Evolutionary conservation across 23 tunicate genomes (phyloP).

Genomic region (Botrylloides violaceus): DNA sequence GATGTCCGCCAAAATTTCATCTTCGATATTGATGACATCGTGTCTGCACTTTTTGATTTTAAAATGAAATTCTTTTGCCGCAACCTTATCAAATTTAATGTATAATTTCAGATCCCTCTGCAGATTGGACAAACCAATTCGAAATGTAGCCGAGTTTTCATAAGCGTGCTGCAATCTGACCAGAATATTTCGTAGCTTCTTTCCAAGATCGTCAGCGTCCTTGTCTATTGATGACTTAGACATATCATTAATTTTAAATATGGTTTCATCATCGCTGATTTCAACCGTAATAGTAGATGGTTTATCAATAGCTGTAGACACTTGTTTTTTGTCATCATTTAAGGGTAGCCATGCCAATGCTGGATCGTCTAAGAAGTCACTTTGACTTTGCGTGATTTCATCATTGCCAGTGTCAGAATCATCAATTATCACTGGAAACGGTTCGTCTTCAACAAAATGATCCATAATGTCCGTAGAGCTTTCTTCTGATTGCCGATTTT

Average conservation of each 20-base stretch:
- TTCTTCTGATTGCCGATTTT: neutral
- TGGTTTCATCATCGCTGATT: neutral
- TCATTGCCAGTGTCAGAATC: neutral
- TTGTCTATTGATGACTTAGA: too few species aligned
- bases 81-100: neutral
- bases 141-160: neutral
- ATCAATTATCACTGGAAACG: neutral
- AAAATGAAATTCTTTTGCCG: neutral
- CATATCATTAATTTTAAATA: too few species aligned
- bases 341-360: neutral
- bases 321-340: too few species aligned
- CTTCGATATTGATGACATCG: neutral
- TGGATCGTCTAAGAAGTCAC: neutral
- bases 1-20: neutral
- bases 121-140: constrained; percentile 1
- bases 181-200: neutral
- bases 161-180: neutral
- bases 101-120: neutral
- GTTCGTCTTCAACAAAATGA: neutral
- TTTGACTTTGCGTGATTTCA: neutral
- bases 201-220: too few species aligned
- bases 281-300: neutral
- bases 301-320: neutral
- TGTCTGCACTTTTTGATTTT: neutral
- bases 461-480: neutral